A percentile compares a stretch with the other conserved stretches of the same genome.
Evolutionary conservation across 1,140 invertebrate genomes (phyloP).

Genomic region (Papilio helenus): DNA sequence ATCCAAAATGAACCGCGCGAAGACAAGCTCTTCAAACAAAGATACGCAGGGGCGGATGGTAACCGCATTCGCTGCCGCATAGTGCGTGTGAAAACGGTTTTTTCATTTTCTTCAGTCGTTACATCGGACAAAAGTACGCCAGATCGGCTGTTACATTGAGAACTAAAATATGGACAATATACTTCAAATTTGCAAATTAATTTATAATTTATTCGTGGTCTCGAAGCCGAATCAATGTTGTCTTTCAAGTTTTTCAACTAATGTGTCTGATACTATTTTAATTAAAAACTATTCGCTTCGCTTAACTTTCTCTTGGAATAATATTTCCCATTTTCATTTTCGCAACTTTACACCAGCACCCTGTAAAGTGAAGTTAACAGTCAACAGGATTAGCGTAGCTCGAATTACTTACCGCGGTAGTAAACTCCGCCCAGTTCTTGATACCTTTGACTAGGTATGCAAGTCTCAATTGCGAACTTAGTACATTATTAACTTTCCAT

Average conservation of each 20-base stretch:
- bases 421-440: conserved; percentile 7
- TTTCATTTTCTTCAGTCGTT: not conserved
- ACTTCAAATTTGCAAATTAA: not conserved
- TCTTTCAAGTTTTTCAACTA: not conserved
- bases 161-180: not conserved
- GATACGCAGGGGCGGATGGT: not conserved
- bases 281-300: not conserved
- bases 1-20: not conserved
- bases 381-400: conserved; percentile 1
- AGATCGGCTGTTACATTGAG: not conserved
- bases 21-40: not conserved
- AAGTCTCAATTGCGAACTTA: not conserved
- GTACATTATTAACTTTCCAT: not conserved
- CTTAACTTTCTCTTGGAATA: not conserved
- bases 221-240: not conserved
- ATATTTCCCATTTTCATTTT: not conserved
- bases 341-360: not conserved
- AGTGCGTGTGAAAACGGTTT: not conserved
- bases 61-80: not conserved
- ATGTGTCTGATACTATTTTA: not conserved
- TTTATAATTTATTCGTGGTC: not conserved
- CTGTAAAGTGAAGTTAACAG: conserved; percentile 1
- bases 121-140: no score
- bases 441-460: not conserved
- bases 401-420: not conserved